Base-by-base conservation (phyloP, 2,113 vertebrate species). In the Lates calcarifer region DNA sequence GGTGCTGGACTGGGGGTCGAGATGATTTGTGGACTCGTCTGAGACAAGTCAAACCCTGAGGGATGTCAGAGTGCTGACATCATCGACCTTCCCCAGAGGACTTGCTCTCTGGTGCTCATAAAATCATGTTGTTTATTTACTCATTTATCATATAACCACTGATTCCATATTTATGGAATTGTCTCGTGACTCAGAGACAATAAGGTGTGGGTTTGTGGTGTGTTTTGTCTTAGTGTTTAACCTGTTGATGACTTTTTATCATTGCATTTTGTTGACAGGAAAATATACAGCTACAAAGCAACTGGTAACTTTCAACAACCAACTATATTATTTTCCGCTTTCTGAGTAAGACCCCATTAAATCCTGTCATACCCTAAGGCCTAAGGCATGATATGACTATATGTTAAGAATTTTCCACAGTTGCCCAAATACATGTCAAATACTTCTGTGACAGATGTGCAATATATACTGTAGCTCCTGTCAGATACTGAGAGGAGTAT, bases 11-110 rank as follows among this genome's bases (percentile, higher is more conserved):
- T 33, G 22, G 31, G 35, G 77, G 73, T 67, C 2, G 11, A 53
- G 64, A 71, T 73, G 82, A 91, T 90, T 87, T 90, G 87, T 83
- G 33, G 64, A 66, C 63, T 39, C 33, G 74, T 74, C 77, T 76
- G 74, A 74, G 29, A 37, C n/a, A 20, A 22, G 64, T 6, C 51
- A 13, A 68, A 67, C 47, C 69, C 70, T 24, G 35, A 77, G 45
- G 78, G 45, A 81, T 72, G 56, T 79, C 51, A 39, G 65, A 61
- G 77, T 3, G 0, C 31, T 86, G 81, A 85, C 79, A 56, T 89
- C 70, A 18, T 60, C 53, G 0, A 20, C 11, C 61, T 31, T 45
- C 57, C 68, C 39, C 4, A 3, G 47, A 37, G 47, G 35, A 41
- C 53, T n/a, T 0, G 0, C 24, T 66, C 67, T 72, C 41, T 33